Percentiles rank a stretch among this genome's conserved stretches.
These are phyloP conservation scores for Colaptes auratus DNA, from an alignment of 2,113 vertebrate species.

Conservation along the genomic window DNA sequence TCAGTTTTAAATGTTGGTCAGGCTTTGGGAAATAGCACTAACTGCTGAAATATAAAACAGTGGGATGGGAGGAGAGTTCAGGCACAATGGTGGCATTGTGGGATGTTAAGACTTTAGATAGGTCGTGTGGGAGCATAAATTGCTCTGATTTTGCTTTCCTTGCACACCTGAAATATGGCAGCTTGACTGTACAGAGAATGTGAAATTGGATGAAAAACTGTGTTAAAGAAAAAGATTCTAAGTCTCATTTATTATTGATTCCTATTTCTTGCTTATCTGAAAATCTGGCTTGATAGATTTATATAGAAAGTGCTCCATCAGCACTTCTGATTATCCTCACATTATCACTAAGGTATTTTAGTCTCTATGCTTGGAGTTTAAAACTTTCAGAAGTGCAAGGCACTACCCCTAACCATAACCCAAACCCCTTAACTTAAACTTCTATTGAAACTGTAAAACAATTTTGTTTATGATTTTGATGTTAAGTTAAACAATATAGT, in stretches of 20 bases:
- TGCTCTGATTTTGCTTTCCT: constrained; percentile 1
- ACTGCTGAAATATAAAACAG: background rate
- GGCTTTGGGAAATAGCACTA: background rate
- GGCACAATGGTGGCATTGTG: fast-evolving
- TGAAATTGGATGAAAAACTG: background rate
- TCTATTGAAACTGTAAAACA: background rate
- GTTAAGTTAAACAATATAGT: background rate
- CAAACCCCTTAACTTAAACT: background rate
- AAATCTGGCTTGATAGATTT: background rate
- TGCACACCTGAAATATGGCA: background rate
- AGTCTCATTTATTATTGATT: constrained; percentile 25
- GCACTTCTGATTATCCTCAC: background rate
- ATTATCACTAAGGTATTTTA: background rate
- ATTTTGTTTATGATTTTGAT: background rate
- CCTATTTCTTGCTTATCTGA: constrained; percentile 11
- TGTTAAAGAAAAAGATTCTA: background rate
- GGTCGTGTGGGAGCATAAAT: background rate
- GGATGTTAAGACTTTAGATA: background rate
- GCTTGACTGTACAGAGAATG: background rate
- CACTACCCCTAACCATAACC: background rate
- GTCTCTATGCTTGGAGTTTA: background rate
- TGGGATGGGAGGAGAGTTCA: background rate
- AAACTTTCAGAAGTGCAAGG: background rate
- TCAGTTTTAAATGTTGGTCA: background rate
- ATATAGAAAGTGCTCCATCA: background rate